Conservation (phyloP, 2,797 vertebrate genomes). For the Lepidocolaptes lacrymiger region DNA sequence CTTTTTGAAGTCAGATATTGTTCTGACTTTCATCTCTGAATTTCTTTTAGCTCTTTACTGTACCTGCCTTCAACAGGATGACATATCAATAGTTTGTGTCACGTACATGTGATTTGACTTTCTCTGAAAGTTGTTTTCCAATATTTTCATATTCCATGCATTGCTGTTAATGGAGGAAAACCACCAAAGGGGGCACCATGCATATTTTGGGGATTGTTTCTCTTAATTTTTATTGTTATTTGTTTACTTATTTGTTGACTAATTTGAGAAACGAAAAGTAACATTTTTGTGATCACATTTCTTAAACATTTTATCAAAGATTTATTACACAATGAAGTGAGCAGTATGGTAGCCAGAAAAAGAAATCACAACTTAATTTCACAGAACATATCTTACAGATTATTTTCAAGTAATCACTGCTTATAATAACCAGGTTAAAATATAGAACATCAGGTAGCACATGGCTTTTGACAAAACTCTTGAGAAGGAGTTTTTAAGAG, state of each 20-base stretch:
- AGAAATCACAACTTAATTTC: not conserved
- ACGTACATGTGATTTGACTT: not conserved
- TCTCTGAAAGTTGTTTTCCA: not conserved
- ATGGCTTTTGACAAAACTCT: not conserved
- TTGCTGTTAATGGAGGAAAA: not conserved
- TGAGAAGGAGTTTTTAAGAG: not conserved
- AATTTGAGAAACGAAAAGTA: not conserved
- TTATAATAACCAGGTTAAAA: not conserved
- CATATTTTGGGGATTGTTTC: not conserved
- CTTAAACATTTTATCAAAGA: not conserved
- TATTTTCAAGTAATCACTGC: not conserved
- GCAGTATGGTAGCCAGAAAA: not conserved
- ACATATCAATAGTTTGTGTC: not conserved
- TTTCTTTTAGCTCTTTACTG: not conserved
- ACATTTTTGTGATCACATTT: not conserved
- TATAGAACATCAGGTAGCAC: not conserved
- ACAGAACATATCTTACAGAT: not conserved
- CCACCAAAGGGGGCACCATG: not conserved
- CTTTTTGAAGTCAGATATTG: not conserved
- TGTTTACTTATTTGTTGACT: not conserved
- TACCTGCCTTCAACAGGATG: not conserved
- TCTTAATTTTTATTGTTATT: not conserved
- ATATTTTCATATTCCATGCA: not conserved
- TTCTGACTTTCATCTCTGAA: not conserved
- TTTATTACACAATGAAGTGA: constrained; percentile 13